Conservation (phyloP, 2,888 invertebrate genomes). For the Smittia sp. region DNA sequence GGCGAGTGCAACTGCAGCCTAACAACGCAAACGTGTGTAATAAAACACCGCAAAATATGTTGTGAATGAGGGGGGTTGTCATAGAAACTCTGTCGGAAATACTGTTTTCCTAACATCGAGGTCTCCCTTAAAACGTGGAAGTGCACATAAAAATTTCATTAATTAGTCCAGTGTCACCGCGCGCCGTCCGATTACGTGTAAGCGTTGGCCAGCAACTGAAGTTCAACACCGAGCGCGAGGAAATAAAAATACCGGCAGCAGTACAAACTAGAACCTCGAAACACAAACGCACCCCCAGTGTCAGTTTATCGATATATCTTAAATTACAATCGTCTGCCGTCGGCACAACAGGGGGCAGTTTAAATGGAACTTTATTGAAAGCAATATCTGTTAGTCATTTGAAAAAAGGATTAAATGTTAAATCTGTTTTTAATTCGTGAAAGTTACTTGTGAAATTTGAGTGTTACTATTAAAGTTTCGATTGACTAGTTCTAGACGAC, state of each 20-base stretch:
- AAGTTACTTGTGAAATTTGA: conserved; percentile 38
- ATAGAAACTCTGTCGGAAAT: conserved; percentile 28
- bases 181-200: too few species aligned
- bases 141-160: background rate
- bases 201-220: too few species aligned
- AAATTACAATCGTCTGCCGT: conserved; percentile 40
- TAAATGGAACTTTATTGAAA: conserved; percentile 40
- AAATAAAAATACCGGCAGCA: conserved; percentile 7
- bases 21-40: conserved; percentile 13
- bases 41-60: background rate
- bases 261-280: conserved; percentile 34
- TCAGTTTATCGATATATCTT: conserved; percentile 40
- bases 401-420: conserved; percentile 36
- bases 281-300: conserved; percentile 33
- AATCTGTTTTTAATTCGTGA: conserved; percentile 36
- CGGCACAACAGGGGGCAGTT: conserved; percentile 38
- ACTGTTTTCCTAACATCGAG: background rate
- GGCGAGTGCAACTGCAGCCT: conserved; percentile 23
- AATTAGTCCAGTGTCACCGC: too few species aligned
- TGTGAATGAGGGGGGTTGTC: conserved; percentile 19
- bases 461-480: conserved; percentile 29
- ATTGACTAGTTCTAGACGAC: background rate
- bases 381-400: conserved; percentile 37
- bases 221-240: background rate
- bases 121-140: background rate